Conservation (phyloP, 2,888 invertebrate species). For the Zaprionus obscuricornis region DNA sequence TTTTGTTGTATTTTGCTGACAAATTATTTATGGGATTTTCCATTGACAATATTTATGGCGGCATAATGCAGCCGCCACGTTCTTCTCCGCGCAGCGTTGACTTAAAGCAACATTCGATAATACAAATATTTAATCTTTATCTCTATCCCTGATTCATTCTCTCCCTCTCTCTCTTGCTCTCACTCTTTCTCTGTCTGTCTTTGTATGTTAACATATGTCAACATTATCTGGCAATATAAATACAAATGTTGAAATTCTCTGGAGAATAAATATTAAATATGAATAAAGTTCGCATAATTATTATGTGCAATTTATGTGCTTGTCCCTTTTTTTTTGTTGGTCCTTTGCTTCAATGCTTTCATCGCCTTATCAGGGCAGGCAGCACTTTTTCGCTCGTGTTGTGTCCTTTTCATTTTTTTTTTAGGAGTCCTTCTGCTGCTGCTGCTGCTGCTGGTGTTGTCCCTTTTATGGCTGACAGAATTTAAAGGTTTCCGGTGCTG, state of each 20-base stretch:
- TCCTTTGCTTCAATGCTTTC: slow-evolving; percentile 18
- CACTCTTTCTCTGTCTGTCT: no score
- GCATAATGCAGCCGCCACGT: not conserved
- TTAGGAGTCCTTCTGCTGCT: no score
- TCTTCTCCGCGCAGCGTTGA: no score
- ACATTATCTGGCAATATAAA: slow-evolving; percentile 13
- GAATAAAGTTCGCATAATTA: slow-evolving; percentile 41
- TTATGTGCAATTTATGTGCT: slow-evolving; percentile 38
- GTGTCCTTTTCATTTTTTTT: no score
- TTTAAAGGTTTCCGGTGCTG: slow-evolving; percentile 15
- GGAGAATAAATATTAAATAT: slow-evolving; percentile 38
- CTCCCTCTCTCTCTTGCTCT: no score
- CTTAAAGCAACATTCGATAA: no score
- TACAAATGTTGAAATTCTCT: slow-evolving; percentile 19
- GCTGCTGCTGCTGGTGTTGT: no score
- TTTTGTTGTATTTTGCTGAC: slow-evolving; percentile 1
- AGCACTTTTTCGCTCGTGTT: slow-evolving; percentile 10
- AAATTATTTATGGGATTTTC: slow-evolving; percentile 55
- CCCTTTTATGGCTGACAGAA: slow-evolving; percentile 35
- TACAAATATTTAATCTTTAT: no score
- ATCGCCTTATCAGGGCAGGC: slow-evolving; percentile 33
- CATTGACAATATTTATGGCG: slow-evolving; percentile 28
- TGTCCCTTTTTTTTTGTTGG: no score
- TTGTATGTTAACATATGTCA: slow-evolving; percentile 23
- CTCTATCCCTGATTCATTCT: no score